Percentiles rank a stretch among this genome's conserved stretches.
These are phyloP conservation scores for Rhinopomastus cyanomelas DNA, from an alignment of 2,113 vertebrate species.

Conservation along the genomic window DNA sequence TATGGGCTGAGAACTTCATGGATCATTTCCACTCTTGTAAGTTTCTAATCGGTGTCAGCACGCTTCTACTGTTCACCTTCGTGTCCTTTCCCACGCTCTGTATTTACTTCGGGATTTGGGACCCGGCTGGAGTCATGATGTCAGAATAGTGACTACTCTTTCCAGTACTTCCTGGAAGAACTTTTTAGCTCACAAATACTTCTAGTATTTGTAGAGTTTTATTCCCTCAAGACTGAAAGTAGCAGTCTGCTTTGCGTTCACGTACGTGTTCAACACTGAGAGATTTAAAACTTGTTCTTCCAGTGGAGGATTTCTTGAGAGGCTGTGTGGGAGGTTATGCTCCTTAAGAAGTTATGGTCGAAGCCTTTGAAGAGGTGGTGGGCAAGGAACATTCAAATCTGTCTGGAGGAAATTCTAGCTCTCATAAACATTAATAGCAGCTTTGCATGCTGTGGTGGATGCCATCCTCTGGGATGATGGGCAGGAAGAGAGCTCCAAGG, in stretches of 20 bases:
- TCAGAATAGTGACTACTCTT: background rate
- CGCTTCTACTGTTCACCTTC: background rate
- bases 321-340: background rate
- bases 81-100: background rate
- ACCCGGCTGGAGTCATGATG: background rate
- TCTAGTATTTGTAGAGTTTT: background rate
- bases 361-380: constrained; percentile 7
- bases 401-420: background rate
- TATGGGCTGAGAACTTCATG: background rate
- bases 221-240: background rate
- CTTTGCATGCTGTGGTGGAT: background rate
- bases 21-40: background rate
- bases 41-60: background rate
- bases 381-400: background rate
- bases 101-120: background rate
- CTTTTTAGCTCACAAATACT: background rate
- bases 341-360: background rate
- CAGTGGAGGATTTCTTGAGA: background rate
- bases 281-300: background rate
- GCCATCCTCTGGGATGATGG: fast-evolving
- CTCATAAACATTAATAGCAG: background rate
- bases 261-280: background rate
- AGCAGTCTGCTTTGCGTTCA: background rate
- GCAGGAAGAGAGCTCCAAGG: background rate
- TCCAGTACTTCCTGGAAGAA: background rate